Evolutionary conservation across 1,140 invertebrate genomes (phyloP).

Genomic region (Tetraneura akinire): DNA sequence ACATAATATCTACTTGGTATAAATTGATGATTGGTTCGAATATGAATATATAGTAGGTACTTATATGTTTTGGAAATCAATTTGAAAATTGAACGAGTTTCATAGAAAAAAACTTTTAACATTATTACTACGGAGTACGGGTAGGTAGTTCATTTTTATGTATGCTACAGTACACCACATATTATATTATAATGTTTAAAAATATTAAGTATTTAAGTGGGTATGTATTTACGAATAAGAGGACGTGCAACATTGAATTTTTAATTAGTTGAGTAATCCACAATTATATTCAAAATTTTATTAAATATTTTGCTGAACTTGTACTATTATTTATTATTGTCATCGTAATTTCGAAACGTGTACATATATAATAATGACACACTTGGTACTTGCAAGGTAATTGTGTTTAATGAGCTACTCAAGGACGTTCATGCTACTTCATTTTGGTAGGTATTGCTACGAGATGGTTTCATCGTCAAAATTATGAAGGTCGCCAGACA

Average conservation of each 20-base stretch:
- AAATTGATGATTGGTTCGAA: neutral
- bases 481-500: conserved; percentile 29
- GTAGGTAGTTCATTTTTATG: too few species aligned
- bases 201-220: too few species aligned
- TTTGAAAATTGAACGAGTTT: too few species aligned
- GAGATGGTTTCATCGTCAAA: conserved; percentile 43
- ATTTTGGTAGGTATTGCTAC: conserved; percentile 13
- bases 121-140: too few species aligned
- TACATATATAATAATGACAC: conserved; percentile 35
- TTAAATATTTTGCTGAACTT: conserved; percentile 32
- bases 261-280: conserved; percentile 16
- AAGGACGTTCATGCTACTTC: conserved; percentile 38
- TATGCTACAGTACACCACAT: too few species aligned
- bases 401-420: conserved; percentile 46
- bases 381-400: conserved; percentile 48
- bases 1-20: too few species aligned
- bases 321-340: conserved; percentile 44
- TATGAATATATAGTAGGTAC: too few species aligned
- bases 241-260: neutral
- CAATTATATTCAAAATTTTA: neutral
- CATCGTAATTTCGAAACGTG: conserved; percentile 35
- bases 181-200: too few species aligned
- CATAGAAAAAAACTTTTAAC: too few species aligned
- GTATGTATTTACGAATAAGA: neutral
- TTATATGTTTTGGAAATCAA: too few species aligned